These are phyloP conservation scores for Uropetala carovei DNA, from an alignment of 2,888 invertebrate species.

Conservation along the genomic window DNA sequence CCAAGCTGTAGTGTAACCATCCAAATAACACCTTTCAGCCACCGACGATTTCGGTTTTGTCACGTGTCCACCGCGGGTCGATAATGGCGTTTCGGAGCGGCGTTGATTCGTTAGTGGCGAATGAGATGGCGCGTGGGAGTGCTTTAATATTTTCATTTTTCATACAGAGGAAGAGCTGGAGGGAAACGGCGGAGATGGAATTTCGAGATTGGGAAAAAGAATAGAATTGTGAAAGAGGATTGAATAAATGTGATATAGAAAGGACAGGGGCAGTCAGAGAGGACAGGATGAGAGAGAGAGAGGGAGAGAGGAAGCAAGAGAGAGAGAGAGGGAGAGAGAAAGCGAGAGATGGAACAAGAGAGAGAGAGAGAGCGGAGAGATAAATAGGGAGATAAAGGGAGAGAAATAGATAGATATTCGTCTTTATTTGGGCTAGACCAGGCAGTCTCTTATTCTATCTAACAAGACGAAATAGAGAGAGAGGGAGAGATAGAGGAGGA, in stretches of 20 bases:
- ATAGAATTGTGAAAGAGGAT: background rate
- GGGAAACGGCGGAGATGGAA: background rate
- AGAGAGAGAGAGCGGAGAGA: too few relatives aligned
- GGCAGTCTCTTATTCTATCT: too few relatives aligned
- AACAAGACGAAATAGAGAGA: background rate
- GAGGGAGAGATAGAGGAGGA: background rate
- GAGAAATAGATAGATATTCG: too few relatives aligned
- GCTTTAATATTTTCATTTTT: constrained; percentile 32
- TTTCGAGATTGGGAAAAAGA: background rate
- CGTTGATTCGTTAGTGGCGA: constrained; percentile 11
- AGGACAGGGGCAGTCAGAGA: background rate
- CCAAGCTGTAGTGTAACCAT: constrained; percentile 17
- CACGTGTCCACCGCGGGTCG: background rate
- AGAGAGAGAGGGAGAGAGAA: too few relatives aligned
- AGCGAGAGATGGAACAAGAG: too few relatives aligned
- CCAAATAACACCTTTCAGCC: background rate
- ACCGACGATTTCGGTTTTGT: constrained; percentile 13
- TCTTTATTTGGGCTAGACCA: too few relatives aligned
- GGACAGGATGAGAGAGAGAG: background rate
- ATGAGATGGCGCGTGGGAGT: background rate
- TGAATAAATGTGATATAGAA: background rate
- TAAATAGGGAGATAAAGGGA: too few relatives aligned
- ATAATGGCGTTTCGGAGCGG: constrained; percentile 22
- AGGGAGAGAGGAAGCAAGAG: background rate
- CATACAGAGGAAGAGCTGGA: background rate